Conservation (phyloP, 2,888 invertebrate genomes). For the Nebria brevicollis region DNA sequence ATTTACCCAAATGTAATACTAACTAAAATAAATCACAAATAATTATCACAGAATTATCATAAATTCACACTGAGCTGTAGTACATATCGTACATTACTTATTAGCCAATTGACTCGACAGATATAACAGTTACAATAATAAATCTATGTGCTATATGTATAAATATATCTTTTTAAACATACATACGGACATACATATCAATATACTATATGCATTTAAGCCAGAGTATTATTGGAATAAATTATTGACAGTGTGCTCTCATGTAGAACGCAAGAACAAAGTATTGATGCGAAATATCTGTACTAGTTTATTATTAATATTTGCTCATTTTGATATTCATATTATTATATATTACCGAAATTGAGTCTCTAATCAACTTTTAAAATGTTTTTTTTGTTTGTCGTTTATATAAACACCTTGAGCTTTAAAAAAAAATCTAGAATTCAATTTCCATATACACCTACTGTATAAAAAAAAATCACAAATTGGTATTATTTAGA, state of each 20-base stretch:
- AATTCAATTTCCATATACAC: no score
- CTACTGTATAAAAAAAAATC: no score
- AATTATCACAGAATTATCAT: not conserved
- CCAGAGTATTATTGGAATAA: not conserved
- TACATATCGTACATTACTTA: not conserved
- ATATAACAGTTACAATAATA: not conserved
- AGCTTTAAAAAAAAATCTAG: no score
- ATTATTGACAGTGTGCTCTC: not conserved
- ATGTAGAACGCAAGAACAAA: not conserved
- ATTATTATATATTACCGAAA: not conserved
- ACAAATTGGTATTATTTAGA: no score
- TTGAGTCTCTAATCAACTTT: not conserved
- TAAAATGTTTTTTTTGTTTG: no score
- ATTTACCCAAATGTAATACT: no score
- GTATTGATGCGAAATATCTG: not conserved
- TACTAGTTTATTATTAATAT: not conserved
- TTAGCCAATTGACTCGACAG: not conserved
- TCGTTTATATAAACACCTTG: no score
- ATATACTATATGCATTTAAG: not conserved
- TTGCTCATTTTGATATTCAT: not conserved
- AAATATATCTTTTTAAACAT: not conserved
- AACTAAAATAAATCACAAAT: not conserved
- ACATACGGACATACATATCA: not conserved
- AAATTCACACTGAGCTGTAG: no score
- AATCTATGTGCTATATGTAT: not conserved